Evolutionary conservation across 2,113 vertebrate genomes (phyloP).

Genomic region (Tretioscincus oriximinensis): DNA sequence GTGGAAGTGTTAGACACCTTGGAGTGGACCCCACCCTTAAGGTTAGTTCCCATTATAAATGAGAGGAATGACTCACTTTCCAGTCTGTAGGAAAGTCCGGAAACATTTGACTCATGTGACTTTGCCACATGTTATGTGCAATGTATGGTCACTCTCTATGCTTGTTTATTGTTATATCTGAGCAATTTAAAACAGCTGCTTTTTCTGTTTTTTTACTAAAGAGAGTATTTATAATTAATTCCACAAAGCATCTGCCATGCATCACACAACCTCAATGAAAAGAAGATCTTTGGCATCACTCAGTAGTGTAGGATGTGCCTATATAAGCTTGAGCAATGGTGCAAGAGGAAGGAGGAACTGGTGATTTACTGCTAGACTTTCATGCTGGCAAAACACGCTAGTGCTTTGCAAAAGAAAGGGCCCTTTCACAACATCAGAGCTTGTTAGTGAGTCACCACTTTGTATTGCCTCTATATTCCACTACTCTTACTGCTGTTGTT

Average conservation of each 20-base stretch:
- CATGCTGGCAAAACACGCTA: too few species aligned
- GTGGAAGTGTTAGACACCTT: slow-evolving; percentile 59
- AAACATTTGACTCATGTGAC: not conserved
- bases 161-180: not conserved
- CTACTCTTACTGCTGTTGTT: too few species aligned
- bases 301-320: too few species aligned
- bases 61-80: not conserved
- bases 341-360: too few species aligned
- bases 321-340: too few species aligned
- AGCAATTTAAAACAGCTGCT: slow-evolving; percentile 3
- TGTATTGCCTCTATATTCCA: too few species aligned
- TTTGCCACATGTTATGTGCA: not conserved
- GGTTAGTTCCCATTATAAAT: slow-evolving; percentile 57
- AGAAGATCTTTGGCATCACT: not conserved
- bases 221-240: not conserved
- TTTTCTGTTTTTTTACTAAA: slow-evolving; percentile 1
- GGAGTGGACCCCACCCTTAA: slow-evolving; percentile 64
- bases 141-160: not conserved
- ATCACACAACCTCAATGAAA: not conserved
- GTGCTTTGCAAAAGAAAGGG: too few species aligned
- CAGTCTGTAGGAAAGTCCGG: not conserved
- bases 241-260: not conserved
- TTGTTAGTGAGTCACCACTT: too few species aligned
- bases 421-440: too few species aligned
- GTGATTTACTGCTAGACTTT: too few species aligned